Conservation (phyloP, 2,797 vertebrate genomes). For the Catostomus latipinnis region DNA sequence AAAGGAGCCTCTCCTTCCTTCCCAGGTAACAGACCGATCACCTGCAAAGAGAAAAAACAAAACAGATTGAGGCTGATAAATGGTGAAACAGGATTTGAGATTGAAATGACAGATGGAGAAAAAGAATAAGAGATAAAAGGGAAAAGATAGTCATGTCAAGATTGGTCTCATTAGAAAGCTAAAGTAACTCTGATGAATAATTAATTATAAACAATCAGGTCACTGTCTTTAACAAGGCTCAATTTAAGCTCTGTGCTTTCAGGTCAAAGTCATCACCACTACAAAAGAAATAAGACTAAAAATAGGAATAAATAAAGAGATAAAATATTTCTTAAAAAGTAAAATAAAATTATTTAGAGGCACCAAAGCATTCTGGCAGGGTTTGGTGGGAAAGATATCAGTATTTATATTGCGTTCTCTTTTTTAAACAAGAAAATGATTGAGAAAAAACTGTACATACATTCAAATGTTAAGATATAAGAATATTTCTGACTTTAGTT, state of each 20-base stretch:
- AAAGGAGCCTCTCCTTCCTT: slow-evolving; percentile 68
- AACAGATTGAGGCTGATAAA: neutral
- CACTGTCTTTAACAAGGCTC: neutral
- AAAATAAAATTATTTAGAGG: neutral
- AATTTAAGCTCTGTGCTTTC: neutral
- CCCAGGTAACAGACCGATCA: slow-evolving; percentile 78
- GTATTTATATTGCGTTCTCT: no score
- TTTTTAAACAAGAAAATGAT: no score
- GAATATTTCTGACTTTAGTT: no score
- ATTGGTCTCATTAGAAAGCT: slow-evolving; percentile 42
- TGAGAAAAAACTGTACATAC: no score
- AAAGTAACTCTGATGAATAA: slow-evolving; percentile 51
- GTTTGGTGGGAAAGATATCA: neutral
- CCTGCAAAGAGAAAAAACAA: slow-evolving; percentile 62
- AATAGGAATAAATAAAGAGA: no score
- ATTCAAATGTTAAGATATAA: no score
- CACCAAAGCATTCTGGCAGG: neutral
- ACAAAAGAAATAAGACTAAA: no score
- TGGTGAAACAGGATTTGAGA: slow-evolving; percentile 11
- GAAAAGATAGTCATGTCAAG: slow-evolving; percentile 35
- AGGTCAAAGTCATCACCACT: neutral
- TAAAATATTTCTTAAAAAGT: no score
- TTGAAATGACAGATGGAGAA: slow-evolving; percentile 11
- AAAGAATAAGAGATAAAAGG: slow-evolving; percentile 1
- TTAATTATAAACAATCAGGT: slow-evolving; percentile 24